Percentiles rank a stretch among this genome's conserved stretches.
These are phyloP conservation scores for Coelopa frigida DNA, from an alignment of 1,140 invertebrate genomes.

Conservation along the genomic window DNA sequence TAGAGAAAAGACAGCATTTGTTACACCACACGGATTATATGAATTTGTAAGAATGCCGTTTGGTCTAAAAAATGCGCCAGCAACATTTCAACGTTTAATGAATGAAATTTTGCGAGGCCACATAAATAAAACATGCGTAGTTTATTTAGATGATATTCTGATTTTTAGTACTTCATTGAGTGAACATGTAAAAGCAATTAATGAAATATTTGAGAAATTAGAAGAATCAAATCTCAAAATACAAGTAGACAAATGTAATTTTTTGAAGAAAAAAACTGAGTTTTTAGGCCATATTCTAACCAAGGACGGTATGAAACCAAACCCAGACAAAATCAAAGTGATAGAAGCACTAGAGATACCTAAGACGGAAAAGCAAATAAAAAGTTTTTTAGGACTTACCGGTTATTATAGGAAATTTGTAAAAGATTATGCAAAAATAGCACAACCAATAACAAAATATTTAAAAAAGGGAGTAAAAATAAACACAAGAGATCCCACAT, in stretches of 20 bases:
- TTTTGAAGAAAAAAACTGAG: constrained; percentile 5
- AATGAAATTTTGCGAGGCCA: constrained; percentile 35
- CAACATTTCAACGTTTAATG: constrained; percentile 42
- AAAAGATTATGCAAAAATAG: constrained; percentile 6
- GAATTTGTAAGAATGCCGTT: constrained; percentile 44
- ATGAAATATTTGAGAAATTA: constrained; percentile 1
- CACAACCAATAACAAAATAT: constrained; percentile 1
- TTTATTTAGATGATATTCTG: constrained; percentile 3
- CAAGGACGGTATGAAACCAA: neutral
- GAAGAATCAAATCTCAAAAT: constrained; percentile 1
- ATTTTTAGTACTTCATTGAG: constrained; percentile 5
- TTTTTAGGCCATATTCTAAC: constrained; percentile 7
- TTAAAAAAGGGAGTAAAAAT: neutral
- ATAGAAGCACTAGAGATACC: constrained; percentile 1
- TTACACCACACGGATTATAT: constrained; percentile 29
- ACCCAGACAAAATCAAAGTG: neutral
- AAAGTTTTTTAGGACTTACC: neutral
- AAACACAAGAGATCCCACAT: constrained; percentile 3
- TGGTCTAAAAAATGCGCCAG: constrained; percentile 40
- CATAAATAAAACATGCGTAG: too few species aligned
- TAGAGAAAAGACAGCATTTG: constrained; percentile 47
- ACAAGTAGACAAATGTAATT: constrained; percentile 6
- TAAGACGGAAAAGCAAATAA: constrained; percentile 1
- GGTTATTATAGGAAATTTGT: constrained; percentile 3
- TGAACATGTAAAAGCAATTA: neutral